phyloP scores from a whole-genome alignment of 2,888 invertebrate species.

The Acrobasis consociella region DNA sequence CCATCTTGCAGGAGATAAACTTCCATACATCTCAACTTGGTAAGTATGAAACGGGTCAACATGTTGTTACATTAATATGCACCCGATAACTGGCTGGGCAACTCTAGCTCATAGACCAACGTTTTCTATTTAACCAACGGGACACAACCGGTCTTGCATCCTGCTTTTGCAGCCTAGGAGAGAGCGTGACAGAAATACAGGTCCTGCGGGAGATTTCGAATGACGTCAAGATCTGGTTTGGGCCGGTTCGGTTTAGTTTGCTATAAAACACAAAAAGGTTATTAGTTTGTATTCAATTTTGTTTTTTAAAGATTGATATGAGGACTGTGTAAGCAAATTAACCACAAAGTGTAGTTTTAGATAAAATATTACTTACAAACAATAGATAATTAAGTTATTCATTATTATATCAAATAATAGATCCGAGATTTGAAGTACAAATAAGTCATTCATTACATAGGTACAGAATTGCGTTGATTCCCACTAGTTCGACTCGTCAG shows the following conservation, averaged over 20 bases:
- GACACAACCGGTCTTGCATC: slow-evolving; percentile 5
- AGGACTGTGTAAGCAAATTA: not conserved
- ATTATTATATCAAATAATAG: no score
- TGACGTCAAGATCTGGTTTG: slow-evolving; percentile 5
- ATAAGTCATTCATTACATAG: no score
- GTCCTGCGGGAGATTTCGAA: slow-evolving; percentile 14
- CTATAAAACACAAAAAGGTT: not conserved
- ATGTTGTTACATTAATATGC: not conserved
- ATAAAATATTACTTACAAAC: not conserved
- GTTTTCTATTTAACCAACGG: slow-evolving; percentile 14
- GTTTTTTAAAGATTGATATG: not conserved
- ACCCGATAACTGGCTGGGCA: slow-evolving; percentile 1
- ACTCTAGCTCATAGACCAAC: slow-evolving; percentile 10
- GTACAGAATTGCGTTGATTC: no score
- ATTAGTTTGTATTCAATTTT: not conserved
- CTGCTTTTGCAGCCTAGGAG: not conserved
- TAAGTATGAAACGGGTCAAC: no score
- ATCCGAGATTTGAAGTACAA: no score
- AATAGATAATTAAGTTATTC: no score
- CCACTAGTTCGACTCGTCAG: no score
- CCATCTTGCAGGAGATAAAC: no score
- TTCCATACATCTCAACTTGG: no score
- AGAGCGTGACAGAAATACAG: not conserved
- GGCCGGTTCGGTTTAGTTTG: slow-evolving; percentile 8
- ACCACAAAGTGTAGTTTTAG: no score